Evolutionary conservation across 2,888 invertebrate species (phyloP).

Genomic region (Hyposoter didymator): DNA sequence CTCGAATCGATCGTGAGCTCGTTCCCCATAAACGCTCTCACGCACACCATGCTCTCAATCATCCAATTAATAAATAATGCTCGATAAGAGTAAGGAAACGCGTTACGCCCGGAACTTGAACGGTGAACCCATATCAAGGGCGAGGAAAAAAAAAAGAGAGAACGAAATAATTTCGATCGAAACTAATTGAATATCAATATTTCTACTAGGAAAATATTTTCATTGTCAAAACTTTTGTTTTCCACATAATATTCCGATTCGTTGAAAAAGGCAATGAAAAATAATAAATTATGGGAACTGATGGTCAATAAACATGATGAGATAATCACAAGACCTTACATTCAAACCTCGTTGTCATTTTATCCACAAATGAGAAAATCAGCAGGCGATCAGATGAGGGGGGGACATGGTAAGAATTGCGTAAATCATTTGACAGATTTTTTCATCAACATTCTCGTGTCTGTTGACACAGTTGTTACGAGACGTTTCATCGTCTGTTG

Average conservation of each 20-base stretch:
- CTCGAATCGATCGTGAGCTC: slow-evolving; percentile 24
- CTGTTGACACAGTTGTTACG: slow-evolving; percentile 2
- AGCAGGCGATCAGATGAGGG: not conserved
- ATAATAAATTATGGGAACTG: slow-evolving; percentile 46
- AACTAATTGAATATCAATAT: not conserved
- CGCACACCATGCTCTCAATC: slow-evolving; percentile 11
- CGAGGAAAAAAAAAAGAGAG: not conserved
- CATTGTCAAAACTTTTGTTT: too few relatives aligned
- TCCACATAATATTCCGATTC: not conserved
- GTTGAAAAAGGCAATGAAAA: not conserved
- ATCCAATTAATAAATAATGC: slow-evolving; percentile 45
- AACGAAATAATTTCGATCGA: not conserved
- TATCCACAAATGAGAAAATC: slow-evolving; percentile 20
- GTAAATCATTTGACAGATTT: slow-evolving; percentile 58
- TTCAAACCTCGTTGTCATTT: slow-evolving; percentile 28
- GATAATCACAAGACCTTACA: slow-evolving; percentile 40
- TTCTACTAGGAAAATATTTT: not conserved
- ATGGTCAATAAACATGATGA: slow-evolving; percentile 41
- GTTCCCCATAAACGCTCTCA: slow-evolving; percentile 8
- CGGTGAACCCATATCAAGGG: not conserved
- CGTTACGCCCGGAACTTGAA: not conserved
- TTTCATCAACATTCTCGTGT: slow-evolving; percentile 4
- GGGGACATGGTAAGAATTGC: slow-evolving; percentile 35
- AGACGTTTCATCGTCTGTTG: not conserved
- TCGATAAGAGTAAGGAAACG: slow-evolving; percentile 14